Percentiles rank a stretch among this genome's conserved stretches.
phyloP scores from a whole-genome alignment of 2,888 invertebrate genomes.

The Entomobrya multifasciata region DNA sequence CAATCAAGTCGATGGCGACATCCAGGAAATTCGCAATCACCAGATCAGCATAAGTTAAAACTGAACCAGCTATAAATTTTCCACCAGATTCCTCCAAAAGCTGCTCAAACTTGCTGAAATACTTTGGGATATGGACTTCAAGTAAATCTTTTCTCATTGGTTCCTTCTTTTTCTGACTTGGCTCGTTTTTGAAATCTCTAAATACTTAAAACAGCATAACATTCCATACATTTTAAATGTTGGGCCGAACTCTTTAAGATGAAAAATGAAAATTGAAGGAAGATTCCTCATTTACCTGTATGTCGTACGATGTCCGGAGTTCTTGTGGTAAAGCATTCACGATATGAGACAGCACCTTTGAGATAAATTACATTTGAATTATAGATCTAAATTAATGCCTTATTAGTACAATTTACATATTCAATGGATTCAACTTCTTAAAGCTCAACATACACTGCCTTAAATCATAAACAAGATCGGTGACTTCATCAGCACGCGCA shows the following conservation, averaged over 20 bases:
- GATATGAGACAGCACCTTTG: conserved; percentile 55
- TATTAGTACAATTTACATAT: neutral
- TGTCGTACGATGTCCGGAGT: conserved; percentile 65
- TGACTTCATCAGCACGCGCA: conserved; percentile 65
- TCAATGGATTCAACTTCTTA: too few relatives aligned
- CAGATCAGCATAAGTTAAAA: conserved; percentile 81
- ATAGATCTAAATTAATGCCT: neutral
- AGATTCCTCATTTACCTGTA: conserved; percentile 30
- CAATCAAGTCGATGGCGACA: conserved; percentile 84
- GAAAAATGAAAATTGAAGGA: too few relatives aligned
- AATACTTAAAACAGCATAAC: conserved; percentile 29
- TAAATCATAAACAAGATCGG: conserved; percentile 66
- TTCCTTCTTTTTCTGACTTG: conserved; percentile 63
- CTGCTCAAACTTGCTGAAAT: conserved; percentile 64
- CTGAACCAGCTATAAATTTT: conserved; percentile 83
- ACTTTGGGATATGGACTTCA: conserved; percentile 61
- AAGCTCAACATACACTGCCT: conserved; percentile 21
- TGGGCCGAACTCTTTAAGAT: too few relatives aligned
- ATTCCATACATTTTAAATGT: too few relatives aligned
- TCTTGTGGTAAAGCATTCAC: conserved; percentile 57
- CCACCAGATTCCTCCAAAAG: conserved; percentile 51
- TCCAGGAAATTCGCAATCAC: conserved; percentile 84
- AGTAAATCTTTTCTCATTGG: conserved; percentile 64
- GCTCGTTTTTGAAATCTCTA: conserved; percentile 57
- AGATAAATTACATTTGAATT: neutral